Percentiles rank a stretch among this genome's conserved stretches.
phyloP scores from a whole-genome alignment of 2,113 vertebrate species.

The Gymnocephalus cernua region DNA sequence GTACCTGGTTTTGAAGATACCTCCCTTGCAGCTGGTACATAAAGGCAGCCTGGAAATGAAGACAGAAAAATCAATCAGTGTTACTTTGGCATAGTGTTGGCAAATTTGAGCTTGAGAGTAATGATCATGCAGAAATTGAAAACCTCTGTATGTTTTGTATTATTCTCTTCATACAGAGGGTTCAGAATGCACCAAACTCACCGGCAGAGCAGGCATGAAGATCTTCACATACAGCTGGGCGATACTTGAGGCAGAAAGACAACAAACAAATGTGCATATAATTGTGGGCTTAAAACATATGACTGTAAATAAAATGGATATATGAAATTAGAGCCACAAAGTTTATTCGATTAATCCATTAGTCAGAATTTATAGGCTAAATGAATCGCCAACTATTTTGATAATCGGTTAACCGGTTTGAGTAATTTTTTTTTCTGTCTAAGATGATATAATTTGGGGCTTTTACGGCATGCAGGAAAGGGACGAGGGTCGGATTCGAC shows the following conservation, averaged over 20 bases:
- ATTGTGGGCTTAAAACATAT: too few species aligned
- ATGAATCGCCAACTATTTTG: too few species aligned
- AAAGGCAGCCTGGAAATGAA: constrained; percentile 87
- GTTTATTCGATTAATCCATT: too few species aligned
- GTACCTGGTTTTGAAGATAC: constrained; percentile 94
- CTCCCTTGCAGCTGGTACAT: constrained; percentile 90
- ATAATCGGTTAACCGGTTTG: too few species aligned
- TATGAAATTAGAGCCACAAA: too few species aligned
- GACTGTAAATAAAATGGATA: too few species aligned
- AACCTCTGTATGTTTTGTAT: background rate
- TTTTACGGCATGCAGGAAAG: too few species aligned
- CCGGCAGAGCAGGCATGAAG: constrained; percentile 94
- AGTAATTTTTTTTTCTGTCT: too few species aligned
- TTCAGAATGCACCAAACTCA: constrained; percentile 81
- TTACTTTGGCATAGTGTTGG: background rate
- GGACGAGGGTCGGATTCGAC: too few species aligned
- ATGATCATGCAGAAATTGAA: background rate
- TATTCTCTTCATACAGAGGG: background rate
- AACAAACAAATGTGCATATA: background rate
- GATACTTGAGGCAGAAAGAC: constrained; percentile 81
- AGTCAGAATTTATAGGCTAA: too few species aligned
- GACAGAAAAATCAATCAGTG: background rate
- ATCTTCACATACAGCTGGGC: constrained; percentile 93
- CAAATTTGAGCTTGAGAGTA: background rate
- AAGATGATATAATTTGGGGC: too few species aligned